Percentiles rank a stretch among this genome's conserved stretches.
phyloP scores from a whole-genome alignment of 2,797 vertebrate genomes.

The Sciurus carolinensis region DNA sequence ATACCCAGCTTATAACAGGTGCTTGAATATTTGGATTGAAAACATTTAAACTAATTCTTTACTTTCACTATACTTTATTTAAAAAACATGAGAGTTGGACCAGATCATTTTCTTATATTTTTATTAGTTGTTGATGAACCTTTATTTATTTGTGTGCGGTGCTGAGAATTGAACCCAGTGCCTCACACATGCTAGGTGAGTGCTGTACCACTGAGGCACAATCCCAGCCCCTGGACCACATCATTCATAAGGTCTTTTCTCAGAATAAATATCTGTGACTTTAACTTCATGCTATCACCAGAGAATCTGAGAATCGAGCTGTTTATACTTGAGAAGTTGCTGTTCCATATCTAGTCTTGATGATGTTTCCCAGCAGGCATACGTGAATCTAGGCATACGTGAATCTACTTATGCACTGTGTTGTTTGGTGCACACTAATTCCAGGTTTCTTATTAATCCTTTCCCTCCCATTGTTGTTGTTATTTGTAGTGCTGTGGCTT shows the following conservation, averaged over 20 bases:
- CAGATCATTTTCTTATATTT: background rate
- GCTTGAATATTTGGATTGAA: slow-evolving; percentile 45
- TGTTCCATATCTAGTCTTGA: background rate
- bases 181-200: no score
- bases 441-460: background rate
- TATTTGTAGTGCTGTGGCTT: background rate
- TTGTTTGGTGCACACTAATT: background rate
- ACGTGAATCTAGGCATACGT: background rate
- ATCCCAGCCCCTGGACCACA: background rate
- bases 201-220: no score
- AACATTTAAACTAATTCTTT: slow-evolving; percentile 46
- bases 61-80: background rate
- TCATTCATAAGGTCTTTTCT: slow-evolving; percentile 33
- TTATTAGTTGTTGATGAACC: no score
- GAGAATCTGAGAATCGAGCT: background rate
- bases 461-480: background rate
- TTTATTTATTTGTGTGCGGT: no score
- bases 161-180: no score
- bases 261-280: slow-evolving; percentile 1
- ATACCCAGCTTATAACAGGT: background rate
- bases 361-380: background rate
- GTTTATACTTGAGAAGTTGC: background rate
- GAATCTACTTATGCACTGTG: background rate
- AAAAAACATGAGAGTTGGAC: background rate
- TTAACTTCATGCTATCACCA: slow-evolving; percentile 39